Evolutionary conservation across 2,113 vertebrate species (phyloP), one percentile per base, ranked within the genome.

Genomic region (Myotis lucifugus): DNA sequence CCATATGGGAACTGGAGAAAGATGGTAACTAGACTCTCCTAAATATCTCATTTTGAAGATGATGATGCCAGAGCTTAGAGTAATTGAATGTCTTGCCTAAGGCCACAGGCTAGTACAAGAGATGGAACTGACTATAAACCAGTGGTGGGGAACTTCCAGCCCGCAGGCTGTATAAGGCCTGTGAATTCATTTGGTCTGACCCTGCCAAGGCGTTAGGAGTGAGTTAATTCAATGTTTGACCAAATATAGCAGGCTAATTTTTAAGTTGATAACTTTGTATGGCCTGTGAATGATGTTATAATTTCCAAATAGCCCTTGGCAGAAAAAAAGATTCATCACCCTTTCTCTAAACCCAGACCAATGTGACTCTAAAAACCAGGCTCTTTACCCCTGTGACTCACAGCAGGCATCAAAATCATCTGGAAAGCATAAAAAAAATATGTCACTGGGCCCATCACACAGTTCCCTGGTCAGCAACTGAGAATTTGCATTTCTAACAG

Each of bases 1-100:
- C 98, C 0, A 97, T 98, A 11, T 98, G 98, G 98, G 98, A 98
- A 70, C 95, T 98, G 93, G 79, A 96, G 76, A 98, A 98, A 90
- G 94, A 98, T 5, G 98, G 98, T 98, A 94, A 98, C 52, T 18
- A 82, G 1, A 27, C 46, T 92, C 70, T 18, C 1, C 11, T 94
- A 32, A 14, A 66, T 83, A 66, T 85, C 73, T 85, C 69, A 66
- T 88, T 95, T 74, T 76, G 46, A 76, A 95, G 86, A 93, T 27
- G 18, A 83, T 84, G 67, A 66, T 48, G n/a, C 52, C 13, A 8
- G 81, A 79, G 59, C 40, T 88, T 67, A 59, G 48, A 90, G 42
- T 64, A 84, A 19, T 56, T 82, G 21, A 37, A n/a, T 64, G 21
- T 48, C 66, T 54, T 83, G 23, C 46, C 13, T 1, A 56, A 86